Conservation (phyloP, 1,140 invertebrate genomes). For the Zelostemma sp. region DNA sequence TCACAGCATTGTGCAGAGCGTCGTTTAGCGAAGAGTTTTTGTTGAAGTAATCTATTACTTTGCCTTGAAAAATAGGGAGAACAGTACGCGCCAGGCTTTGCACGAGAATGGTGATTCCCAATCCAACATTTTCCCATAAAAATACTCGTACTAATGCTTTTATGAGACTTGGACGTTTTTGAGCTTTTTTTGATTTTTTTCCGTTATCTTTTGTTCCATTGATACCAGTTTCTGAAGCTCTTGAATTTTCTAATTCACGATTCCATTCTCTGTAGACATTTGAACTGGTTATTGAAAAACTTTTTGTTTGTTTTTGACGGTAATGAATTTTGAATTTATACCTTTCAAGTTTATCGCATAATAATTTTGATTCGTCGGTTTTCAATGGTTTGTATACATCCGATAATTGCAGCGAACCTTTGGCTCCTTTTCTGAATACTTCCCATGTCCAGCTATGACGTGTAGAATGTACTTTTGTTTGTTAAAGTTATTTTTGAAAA, state of each 20-base stretch:
- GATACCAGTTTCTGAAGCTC: slow-evolving; percentile 6
- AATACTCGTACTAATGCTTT: slow-evolving; percentile 27
- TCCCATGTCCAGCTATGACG: slow-evolving; percentile 30
- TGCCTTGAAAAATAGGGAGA: slow-evolving; percentile 25
- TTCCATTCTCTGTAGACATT: slow-evolving; percentile 31
- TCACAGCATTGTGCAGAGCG: no score
- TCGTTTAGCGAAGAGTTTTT: not conserved
- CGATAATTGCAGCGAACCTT: not conserved
- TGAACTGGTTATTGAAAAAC: no score
- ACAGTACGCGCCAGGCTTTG: slow-evolving; percentile 15
- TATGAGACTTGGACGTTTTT: slow-evolving; percentile 21
- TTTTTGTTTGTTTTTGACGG: no score
- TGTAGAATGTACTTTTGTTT: no score
- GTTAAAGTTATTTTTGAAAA: no score
- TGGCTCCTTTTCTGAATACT: slow-evolving; percentile 20
- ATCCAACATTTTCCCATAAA: slow-evolving; percentile 24
- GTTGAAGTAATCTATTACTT: slow-evolving; percentile 30
- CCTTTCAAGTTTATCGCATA: slow-evolving; percentile 39
- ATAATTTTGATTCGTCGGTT: slow-evolving; percentile 9
- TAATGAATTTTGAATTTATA: slow-evolving; percentile 3
- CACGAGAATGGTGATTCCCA: slow-evolving; percentile 8
- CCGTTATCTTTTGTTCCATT: slow-evolving; percentile 23
- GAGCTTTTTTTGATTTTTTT: slow-evolving; percentile 8
- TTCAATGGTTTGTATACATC: slow-evolving; percentile 12
- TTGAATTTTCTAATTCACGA: slow-evolving; percentile 20